phyloP scores from a whole-genome alignment of 2,888 invertebrate genomes.

The Sylvicola cinctus region DNA sequence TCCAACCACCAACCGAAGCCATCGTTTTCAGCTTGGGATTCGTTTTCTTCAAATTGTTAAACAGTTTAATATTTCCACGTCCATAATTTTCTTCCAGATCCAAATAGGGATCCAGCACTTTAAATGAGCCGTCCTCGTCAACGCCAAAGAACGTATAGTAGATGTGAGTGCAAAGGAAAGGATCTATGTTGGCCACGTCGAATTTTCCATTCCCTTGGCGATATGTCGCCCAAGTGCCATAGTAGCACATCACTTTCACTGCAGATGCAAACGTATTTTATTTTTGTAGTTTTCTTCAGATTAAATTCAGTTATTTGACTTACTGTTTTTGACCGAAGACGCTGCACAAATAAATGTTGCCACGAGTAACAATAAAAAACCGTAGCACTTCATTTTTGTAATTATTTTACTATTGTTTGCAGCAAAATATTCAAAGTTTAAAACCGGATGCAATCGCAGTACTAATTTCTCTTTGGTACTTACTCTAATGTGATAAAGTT shows the following conservation, averaged over 20 bases:
- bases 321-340: too few species aligned
- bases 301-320: too few species aligned
- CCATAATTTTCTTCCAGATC: conserved; percentile 43
- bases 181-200: conserved; percentile 40
- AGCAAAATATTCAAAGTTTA: too few species aligned
- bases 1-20: conserved; percentile 27
- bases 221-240: conserved; percentile 56
- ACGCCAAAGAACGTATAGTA: conserved; percentile 56
- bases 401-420: too few species aligned
- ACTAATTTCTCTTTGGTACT: too few species aligned
- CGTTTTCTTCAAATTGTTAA: conserved; percentile 20
- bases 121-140: conserved; percentile 27
- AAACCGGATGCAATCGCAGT: too few species aligned
- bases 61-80: conserved; percentile 21
- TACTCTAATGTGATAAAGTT: too few species aligned
- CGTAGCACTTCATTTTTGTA: too few species aligned
- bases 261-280: too few species aligned
- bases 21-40: conserved; percentile 24
- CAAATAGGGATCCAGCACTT: conserved; percentile 35
- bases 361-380: too few species aligned
- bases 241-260: conserved; percentile 53
- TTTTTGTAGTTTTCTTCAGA: too few species aligned
- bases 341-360: too few species aligned
- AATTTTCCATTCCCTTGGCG: conserved; percentile 41
- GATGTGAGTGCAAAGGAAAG: conserved; percentile 49